These are phyloP conservation scores for Mya arenaria DNA, from an alignment of 1,140 invertebrate genomes.

Conservation along the genomic window DNA sequence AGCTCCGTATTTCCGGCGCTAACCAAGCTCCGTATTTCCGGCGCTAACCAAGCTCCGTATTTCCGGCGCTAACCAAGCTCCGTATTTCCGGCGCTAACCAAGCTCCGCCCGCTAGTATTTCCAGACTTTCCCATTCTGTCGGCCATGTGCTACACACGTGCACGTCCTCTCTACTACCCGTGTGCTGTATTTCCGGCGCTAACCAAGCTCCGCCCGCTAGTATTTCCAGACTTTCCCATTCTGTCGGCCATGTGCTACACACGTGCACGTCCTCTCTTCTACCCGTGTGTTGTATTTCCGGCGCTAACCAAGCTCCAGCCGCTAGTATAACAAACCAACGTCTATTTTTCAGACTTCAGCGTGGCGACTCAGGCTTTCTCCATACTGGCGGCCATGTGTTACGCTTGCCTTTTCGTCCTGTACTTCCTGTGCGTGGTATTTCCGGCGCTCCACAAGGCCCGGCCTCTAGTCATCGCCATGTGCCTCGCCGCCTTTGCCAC, in stretches of 20 bases:
- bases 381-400: slow-evolving; percentile 64
- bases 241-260: no score
- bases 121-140: no score
- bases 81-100: no score
- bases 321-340: background rate
- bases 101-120: no score
- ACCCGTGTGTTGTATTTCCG: background rate
- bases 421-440: slow-evolving; percentile 60
- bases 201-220: background rate
- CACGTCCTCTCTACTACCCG: no score
- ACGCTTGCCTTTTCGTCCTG: slow-evolving; percentile 56
- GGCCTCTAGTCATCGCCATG: slow-evolving; percentile 58
- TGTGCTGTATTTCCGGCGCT: background rate
- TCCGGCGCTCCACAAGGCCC: slow-evolving; percentile 45
- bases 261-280: background rate
- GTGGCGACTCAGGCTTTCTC: slow-evolving; percentile 66
- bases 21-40: no score
- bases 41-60: no score
- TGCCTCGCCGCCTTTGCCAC: slow-evolving; percentile 60
- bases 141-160: no score
- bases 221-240: background rate
- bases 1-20: no score
- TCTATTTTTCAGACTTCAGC: slow-evolving; percentile 61
- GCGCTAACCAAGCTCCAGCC: background rate
- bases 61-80: no score